A percentile compares a stretch with the other conserved stretches of the same genome.
Evolutionary conservation across 2,888 invertebrate species (phyloP).

Genomic region (Melanostoma scalare): DNA sequence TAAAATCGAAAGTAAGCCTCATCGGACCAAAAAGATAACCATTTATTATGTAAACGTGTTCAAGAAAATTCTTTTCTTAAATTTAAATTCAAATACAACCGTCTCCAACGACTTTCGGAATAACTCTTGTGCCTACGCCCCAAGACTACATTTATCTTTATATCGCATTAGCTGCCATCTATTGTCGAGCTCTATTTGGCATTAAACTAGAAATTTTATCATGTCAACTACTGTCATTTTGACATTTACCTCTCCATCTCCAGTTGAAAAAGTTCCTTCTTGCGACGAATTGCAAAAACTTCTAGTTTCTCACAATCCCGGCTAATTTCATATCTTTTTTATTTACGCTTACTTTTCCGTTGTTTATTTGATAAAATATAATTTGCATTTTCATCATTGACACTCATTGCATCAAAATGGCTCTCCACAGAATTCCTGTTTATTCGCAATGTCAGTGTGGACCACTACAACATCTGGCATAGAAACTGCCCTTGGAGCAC

Average conservation of each 20-base stretch:
- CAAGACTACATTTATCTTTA: neutral
- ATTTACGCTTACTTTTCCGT: neutral
- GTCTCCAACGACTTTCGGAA: neutral
- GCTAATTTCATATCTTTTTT: slow-evolving; percentile 26
- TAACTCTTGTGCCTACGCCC: neutral
- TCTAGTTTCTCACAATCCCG: neutral
- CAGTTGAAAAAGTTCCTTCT: slow-evolving; percentile 42
- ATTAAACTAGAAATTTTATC: neutral
- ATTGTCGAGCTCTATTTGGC: neutral
- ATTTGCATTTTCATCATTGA: slow-evolving; percentile 1
- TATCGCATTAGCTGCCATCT: slow-evolving; percentile 29
- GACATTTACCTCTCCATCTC: slow-evolving; percentile 40
- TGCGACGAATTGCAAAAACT: neutral
- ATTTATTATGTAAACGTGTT: neutral
- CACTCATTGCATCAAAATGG: slow-evolving; percentile 64
- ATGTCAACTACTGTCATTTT: slow-evolving; percentile 40
- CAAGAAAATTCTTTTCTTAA: neutral
- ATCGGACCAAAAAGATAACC: neutral
- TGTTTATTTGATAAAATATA: slow-evolving; percentile 8
- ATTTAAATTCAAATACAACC: neutral
- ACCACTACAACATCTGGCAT: slow-evolving; percentile 86
- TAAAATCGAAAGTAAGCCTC: slow-evolving; percentile 4
- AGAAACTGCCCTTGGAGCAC: slow-evolving; percentile 77
- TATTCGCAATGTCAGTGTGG: slow-evolving; percentile 85
- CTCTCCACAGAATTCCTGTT: slow-evolving; percentile 61